Evolutionary conservation across 2,888 invertebrate species (phyloP).

Genomic region (Agriopis leucophaearia): DNA sequence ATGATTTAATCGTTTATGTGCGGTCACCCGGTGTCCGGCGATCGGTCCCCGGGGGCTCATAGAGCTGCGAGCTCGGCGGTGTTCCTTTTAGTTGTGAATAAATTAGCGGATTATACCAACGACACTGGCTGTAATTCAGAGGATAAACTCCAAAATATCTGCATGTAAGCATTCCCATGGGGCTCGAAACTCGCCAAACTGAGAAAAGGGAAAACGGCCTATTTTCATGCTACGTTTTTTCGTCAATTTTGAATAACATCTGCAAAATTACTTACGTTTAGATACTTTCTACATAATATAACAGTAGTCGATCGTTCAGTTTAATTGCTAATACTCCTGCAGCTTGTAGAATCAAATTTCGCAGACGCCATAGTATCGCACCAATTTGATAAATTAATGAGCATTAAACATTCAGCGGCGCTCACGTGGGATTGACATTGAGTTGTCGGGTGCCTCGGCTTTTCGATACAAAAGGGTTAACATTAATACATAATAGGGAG

Average conservation of each 20-base stretch:
- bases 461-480: conserved; percentile 79
- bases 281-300: not conserved
- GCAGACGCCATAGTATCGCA: conserved; percentile 43
- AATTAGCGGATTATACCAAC: conserved; percentile 74
- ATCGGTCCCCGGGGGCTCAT: conserved; percentile 73
- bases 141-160: conserved; percentile 74
- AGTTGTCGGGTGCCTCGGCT: conserved; percentile 71
- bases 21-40: conserved; percentile 72
- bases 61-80: conserved; percentile 51
- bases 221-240: not conserved
- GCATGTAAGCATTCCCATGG: conserved; percentile 64
- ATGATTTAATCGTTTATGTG: conserved; percentile 54
- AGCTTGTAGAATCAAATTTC: not conserved
- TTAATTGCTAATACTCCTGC: conserved; percentile 12
- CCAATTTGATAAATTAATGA: conserved; percentile 79
- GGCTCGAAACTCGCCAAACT: conserved; percentile 47
- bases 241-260: too few relatives aligned
- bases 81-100: conserved; percentile 84
- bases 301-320: conserved; percentile 9
- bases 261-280: not conserved
- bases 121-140: conserved; percentile 70
- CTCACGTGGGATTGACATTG: conserved; percentile 76
- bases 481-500: conserved; percentile 80
- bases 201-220: conserved; percentile 16
- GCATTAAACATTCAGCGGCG: conserved; percentile 78